phyloP scores from a whole-genome alignment of 2,888 invertebrate genomes.

The Sussaba pulchella region DNA sequence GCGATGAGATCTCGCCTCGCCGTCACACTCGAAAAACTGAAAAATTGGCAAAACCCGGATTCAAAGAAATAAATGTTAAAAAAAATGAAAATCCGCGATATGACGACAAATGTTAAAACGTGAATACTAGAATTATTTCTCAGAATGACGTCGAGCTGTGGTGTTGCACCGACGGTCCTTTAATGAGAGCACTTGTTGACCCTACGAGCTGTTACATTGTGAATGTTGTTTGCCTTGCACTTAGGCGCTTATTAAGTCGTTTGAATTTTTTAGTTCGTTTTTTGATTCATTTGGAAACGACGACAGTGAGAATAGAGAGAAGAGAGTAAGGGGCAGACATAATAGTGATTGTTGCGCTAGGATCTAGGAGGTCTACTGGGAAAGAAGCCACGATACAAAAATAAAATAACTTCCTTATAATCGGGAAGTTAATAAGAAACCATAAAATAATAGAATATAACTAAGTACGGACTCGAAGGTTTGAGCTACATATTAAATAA shows the following conservation, averaged over 20 bases:
- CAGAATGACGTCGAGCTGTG: too few species aligned
- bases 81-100: too few species aligned
- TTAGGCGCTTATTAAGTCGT: constrained; percentile 39
- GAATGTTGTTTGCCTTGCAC: constrained; percentile 78
- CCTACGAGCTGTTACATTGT: constrained; percentile 30
- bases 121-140: too few species aligned
- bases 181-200: not conserved
- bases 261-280: constrained; percentile 3
- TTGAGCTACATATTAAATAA: too few species aligned
- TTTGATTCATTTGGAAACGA: constrained; percentile 21
- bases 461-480: too few species aligned
- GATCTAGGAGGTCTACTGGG: not conserved
- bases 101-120: too few species aligned
- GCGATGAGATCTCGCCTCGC: not conserved
- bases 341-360: constrained; percentile 3
- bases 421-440: too few species aligned
- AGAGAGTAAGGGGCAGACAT: not conserved
- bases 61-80: too few species aligned
- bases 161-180: not conserved
- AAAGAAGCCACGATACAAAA: not conserved
- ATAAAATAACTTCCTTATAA: too few species aligned
- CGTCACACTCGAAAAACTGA: too few species aligned
- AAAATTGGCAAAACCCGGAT: too few species aligned
- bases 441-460: too few species aligned
- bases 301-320: not conserved